A percentile compares a stretch with the other conserved stretches of the same genome.
These are phyloP conservation scores for Dryadula phaetusa DNA, from an alignment of 2,888 invertebrate genomes.

Conservation along the genomic window DNA sequence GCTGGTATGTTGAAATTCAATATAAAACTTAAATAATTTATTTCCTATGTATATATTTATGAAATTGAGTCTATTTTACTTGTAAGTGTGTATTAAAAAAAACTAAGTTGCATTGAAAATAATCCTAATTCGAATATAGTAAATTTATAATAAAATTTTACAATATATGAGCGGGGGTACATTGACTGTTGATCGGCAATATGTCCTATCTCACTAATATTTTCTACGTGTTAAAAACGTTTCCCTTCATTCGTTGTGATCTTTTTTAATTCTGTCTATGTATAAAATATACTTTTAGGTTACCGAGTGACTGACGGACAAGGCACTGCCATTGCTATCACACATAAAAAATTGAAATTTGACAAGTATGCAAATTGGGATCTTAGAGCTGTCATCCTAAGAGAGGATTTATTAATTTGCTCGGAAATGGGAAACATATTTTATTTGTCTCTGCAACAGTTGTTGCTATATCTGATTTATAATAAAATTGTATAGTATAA, in stretches of 20 bases:
- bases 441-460: too few species aligned
- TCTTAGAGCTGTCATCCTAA: too few species aligned
- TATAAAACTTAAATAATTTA: slow-evolving; percentile 3
- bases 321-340: too few species aligned
- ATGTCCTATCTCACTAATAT: slow-evolving; percentile 2
- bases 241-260: background rate
- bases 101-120: slow-evolving; percentile 15
- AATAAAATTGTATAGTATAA: too few species aligned
- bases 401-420: too few species aligned
- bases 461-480: too few species aligned
- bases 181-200: slow-evolving; percentile 5
- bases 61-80: slow-evolving; percentile 2
- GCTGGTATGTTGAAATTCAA: slow-evolving; percentile 85
- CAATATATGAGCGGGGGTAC: slow-evolving; percentile 5
- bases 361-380: too few species aligned
- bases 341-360: too few species aligned
- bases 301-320: too few species aligned
- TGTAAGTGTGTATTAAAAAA: background rate
- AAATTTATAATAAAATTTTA: slow-evolving; percentile 8
- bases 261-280: too few species aligned
- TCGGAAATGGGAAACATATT: too few species aligned
- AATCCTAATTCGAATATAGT: background rate
- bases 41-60: slow-evolving; percentile 1
- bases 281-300: too few species aligned
- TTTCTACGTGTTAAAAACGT: background rate